Conservation (phyloP, 2,888 invertebrate species). For the Amblyjoppa proteus region DNA sequence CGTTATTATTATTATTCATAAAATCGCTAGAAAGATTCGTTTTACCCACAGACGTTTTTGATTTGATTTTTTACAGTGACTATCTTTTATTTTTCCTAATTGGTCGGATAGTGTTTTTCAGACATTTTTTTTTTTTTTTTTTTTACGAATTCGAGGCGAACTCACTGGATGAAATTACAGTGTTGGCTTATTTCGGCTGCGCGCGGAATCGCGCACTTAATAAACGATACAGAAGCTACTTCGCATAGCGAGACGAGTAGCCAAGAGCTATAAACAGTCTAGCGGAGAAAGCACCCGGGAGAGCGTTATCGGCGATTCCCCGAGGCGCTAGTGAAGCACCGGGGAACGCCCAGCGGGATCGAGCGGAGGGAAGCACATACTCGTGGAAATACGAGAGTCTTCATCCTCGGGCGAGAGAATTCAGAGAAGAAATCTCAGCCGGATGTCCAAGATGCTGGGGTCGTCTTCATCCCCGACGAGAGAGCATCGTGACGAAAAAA, state of each 20-base stretch:
- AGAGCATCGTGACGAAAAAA: slow-evolving; percentile 24
- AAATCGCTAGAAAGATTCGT: too few species aligned
- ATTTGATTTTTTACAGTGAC: neutral
- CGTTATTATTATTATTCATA: too few species aligned
- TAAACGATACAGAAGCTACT: slow-evolving; percentile 28
- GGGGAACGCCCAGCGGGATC: slow-evolving; percentile 17
- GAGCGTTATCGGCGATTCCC: slow-evolving; percentile 42
- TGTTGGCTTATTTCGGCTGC: neutral
- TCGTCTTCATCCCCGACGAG: slow-evolving; percentile 40
- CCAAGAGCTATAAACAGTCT: slow-evolving; percentile 31
- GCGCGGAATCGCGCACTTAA: slow-evolving; percentile 2
- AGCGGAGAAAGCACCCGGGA: slow-evolving; percentile 42
- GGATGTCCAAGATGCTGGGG: slow-evolving; percentile 51
- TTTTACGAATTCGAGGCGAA: neutral
- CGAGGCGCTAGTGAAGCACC: slow-evolving; percentile 27
- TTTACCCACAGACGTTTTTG: neutral
- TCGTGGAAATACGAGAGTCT: slow-evolving; percentile 32
- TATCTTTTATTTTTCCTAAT: neutral
- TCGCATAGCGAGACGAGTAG: slow-evolving; percentile 21
- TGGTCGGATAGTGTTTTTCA: neutral
- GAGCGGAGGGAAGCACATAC: slow-evolving; percentile 21
- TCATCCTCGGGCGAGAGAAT: slow-evolving; percentile 45
- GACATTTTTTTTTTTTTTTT: neutral
- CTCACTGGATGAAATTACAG: neutral
- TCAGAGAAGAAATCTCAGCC: slow-evolving; percentile 46